Evolutionary conservation across 2,797 vertebrate species (phyloP).

Genomic region (Furcifer pardalis): DNA sequence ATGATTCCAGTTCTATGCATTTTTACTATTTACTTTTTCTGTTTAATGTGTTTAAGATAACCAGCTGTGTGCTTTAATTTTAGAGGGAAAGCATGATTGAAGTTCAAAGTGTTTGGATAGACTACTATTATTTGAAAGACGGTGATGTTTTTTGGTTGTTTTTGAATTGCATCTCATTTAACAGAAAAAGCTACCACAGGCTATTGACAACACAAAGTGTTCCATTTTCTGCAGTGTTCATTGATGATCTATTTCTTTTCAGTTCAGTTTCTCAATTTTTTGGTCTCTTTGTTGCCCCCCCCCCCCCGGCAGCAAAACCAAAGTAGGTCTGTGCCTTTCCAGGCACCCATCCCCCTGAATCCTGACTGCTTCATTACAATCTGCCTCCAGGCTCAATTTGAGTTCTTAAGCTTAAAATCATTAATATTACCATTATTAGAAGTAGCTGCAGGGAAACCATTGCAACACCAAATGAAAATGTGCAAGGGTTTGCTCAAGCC

Average conservation of each 20-base stretch:
- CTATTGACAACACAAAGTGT: neutral
- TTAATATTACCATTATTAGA: conserved; percentile 84
- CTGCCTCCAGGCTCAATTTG: conserved; percentile 74
- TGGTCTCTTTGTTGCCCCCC: neutral
- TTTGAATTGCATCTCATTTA: neutral
- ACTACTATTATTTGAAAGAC: neutral
- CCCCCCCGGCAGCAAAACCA: neutral
- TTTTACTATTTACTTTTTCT: neutral
- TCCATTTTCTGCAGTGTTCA: neutral
- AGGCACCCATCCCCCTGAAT: neutral
- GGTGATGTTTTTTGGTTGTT: neutral
- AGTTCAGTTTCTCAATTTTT: neutral
- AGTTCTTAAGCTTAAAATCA: conserved; percentile 77
- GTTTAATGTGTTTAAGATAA: neutral
- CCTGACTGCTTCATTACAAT: conserved; percentile 65
- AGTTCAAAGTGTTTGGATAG: neutral
- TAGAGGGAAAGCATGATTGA: neutral
- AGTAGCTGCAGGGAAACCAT: conserved; percentile 82
- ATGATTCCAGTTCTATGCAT: neutral
- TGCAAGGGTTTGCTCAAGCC: conserved; percentile 59
- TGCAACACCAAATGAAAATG: conserved; percentile 59
- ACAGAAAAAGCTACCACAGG: neutral
- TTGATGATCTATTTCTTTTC: neutral
- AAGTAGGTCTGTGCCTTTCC: neutral
- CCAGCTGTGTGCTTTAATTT: neutral